Evolutionary conservation across 2,888 invertebrate genomes (phyloP), one percentile per base, ranked within the genome.

Genomic region (Xestia sexstrigata): DNA sequence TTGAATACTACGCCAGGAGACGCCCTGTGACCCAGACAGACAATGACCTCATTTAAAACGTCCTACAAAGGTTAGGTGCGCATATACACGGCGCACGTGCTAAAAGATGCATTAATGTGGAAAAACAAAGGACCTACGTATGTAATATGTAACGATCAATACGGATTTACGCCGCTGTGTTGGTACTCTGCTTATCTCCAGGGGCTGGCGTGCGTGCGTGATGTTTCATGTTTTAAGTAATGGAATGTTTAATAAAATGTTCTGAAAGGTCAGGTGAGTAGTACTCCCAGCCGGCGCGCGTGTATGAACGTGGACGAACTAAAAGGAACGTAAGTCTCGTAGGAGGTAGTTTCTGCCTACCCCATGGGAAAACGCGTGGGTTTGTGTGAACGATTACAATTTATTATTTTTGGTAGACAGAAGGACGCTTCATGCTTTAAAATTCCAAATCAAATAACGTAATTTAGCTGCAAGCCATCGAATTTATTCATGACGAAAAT

Each of bases 21-120:
- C 63, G 63, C 63, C 63, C 63, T 69, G 0, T 60, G 71, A 66
- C 77, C 82, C 52, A 83, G 79, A 82, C 79, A 45, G n/a, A 62
- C 49, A 15, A 15, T 70, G 83, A 79, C 83, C 79, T 78, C 47
- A 66, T 69, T 71, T 63, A 6, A 5, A 13, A 23, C 47, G 68
- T 78, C 78, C 77, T 74, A 52, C 45, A 63, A 66, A 84, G 78
- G 78, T 83, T 47, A 74, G 20, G 20, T 76, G 83, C 83, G 83
- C 83, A 65, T 66, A 55, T 15, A 45, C 49, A 66, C 72, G 70
- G 78, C 83, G 83, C 83, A 76, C 58, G 68, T 83, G 78, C 26
- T 84, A 84, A 84, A 84, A 84, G 52, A 84, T 84, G 76, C 73
- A 84, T 55, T 79, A 72, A 83, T 3, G 83, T 82, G 82, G 83